Percentiles rank a stretch among this genome's conserved stretches.
These are phyloP conservation scores for Euphysa ruthae DNA, from an alignment of 30 jellyfish, hydroid and myxozoan genomes.

Conservation along the genomic window DNA sequence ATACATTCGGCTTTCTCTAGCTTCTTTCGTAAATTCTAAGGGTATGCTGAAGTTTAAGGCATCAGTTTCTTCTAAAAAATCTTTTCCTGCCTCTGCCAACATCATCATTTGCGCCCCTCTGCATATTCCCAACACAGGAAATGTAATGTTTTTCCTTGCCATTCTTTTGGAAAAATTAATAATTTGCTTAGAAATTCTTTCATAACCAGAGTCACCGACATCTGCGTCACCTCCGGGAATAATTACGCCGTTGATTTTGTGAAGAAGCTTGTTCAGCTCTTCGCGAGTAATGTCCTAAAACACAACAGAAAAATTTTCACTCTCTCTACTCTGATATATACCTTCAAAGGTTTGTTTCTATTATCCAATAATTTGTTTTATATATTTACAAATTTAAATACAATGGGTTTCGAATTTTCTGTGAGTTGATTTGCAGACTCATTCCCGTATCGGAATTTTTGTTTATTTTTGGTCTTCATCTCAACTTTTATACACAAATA, in stretches of 20 bases:
- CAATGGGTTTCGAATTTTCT: too few species aligned
- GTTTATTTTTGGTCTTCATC: too few species aligned
- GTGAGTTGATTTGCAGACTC: too few species aligned
- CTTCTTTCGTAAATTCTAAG: constrained; percentile 46
- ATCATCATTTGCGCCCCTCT: constrained; percentile 88
- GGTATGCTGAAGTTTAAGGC: constrained; percentile 61
- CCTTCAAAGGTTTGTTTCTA: too few species aligned
- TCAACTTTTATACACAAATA: too few species aligned
- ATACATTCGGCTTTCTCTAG: constrained; percentile 53
- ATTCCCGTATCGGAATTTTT: too few species aligned
- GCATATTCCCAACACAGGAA: constrained; percentile 86
- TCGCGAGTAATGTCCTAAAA: constrained; percentile 38
- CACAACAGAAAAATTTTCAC: neutral
- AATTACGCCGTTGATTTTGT: constrained; percentile 60
- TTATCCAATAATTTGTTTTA: too few species aligned
- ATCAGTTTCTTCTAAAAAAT: constrained; percentile 34
- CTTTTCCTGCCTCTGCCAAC: constrained; percentile 40
- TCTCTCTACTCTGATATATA: neutral
- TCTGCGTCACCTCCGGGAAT: constrained; percentile 88
- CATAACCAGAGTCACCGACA: constrained; percentile 69
- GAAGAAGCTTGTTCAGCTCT: constrained; percentile 29
- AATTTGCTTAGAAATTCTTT: constrained; percentile 43
- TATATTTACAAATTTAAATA: too few species aligned
- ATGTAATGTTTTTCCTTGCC: constrained; percentile 57
- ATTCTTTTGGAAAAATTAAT: constrained; percentile 35